Percentiles rank a stretch among this genome's conserved stretches.
Evolutionary conservation across 2,797 vertebrate species (phyloP).

Genomic region (Sebastes vulpes): DNA sequence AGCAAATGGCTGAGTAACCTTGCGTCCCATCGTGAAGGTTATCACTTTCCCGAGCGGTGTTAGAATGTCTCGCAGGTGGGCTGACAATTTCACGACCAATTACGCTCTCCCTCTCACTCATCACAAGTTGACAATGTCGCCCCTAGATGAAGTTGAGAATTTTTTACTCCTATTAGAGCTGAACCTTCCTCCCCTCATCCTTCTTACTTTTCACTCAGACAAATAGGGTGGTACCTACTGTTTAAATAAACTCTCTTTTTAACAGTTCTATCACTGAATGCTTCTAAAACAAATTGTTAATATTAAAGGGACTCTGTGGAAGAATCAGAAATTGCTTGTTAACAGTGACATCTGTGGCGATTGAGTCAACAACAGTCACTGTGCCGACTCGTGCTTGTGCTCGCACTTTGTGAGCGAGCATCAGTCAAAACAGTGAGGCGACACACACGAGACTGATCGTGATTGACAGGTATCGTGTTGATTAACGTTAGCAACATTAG

Average conservation of each 20-base stretch:
- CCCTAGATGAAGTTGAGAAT: conserved; percentile 14
- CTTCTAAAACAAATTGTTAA: conserved; percentile 1
- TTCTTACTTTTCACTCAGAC: conserved; percentile 2
- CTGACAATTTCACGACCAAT: conserved; percentile 62
- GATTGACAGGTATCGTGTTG: not conserved
- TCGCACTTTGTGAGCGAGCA: not conserved
- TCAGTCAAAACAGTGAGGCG: not conserved
- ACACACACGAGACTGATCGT: not conserved
- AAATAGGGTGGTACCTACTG: not conserved
- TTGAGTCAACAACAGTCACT: not conserved
- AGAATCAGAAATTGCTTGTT: too few species aligned
- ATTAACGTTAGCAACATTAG: not conserved
- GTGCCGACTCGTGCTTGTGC: not conserved
- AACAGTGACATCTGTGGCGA: too few species aligned
- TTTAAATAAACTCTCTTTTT: conserved; percentile 13
- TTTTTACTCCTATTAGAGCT: conserved; percentile 21
- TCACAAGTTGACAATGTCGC: conserved; percentile 37
- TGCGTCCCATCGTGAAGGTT: conserved; percentile 58
- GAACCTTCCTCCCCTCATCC: conserved; percentile 8
- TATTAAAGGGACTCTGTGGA: too few species aligned
- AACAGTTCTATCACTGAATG: conserved; percentile 1
- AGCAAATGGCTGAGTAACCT: conserved; percentile 48
- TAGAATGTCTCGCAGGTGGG: conserved; percentile 49
- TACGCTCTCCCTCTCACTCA: conserved; percentile 29
- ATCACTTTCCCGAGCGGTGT: conserved; percentile 39